phyloP scores from a whole-genome alignment of 2,113 vertebrate genomes.

The Zootoca vivipara region DNA sequence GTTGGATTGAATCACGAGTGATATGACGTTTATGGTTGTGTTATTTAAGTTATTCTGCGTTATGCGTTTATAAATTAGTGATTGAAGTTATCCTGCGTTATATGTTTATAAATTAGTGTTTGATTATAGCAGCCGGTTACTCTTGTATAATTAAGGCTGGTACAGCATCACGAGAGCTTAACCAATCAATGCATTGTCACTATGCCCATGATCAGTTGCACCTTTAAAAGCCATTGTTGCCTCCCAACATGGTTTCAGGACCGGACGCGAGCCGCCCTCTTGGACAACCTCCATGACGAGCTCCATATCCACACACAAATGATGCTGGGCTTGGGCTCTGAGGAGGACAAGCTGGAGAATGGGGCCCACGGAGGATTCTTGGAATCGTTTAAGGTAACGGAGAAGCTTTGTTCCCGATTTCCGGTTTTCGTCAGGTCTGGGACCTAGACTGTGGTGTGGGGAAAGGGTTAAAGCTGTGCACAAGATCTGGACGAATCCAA shows the following conservation, averaged over 20 bases:
- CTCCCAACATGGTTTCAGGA: constrained; percentile 73
- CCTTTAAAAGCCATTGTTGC: background rate
- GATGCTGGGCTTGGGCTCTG: constrained; percentile 87
- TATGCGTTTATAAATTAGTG: too few relatives aligned
- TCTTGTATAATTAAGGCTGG: too few relatives aligned
- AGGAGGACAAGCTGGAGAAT: constrained; percentile 92
- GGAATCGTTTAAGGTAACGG: constrained; percentile 93
- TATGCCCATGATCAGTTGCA: too few relatives aligned
- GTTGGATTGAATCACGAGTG: too few relatives aligned
- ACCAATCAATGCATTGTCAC: too few relatives aligned
- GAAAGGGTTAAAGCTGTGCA: background rate
- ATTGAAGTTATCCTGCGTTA: too few relatives aligned
- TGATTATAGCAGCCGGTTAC: too few relatives aligned
- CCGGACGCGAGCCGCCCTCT: constrained; percentile 86
- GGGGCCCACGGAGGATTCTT: constrained; percentile 91
- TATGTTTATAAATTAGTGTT: too few relatives aligned
- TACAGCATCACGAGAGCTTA: too few relatives aligned
- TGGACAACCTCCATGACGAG: constrained; percentile 91
- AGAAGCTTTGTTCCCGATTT: background rate
- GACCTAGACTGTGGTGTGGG: background rate
- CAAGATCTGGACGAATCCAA: too few relatives aligned
- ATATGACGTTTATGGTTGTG: too few relatives aligned
- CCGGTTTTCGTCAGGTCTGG: background rate
- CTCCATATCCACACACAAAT: constrained; percentile 87
- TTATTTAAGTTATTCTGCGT: too few relatives aligned